Conservation (phyloP, 2,797 vertebrate genomes). For the Pseudotriccus pelzelni region DNA sequence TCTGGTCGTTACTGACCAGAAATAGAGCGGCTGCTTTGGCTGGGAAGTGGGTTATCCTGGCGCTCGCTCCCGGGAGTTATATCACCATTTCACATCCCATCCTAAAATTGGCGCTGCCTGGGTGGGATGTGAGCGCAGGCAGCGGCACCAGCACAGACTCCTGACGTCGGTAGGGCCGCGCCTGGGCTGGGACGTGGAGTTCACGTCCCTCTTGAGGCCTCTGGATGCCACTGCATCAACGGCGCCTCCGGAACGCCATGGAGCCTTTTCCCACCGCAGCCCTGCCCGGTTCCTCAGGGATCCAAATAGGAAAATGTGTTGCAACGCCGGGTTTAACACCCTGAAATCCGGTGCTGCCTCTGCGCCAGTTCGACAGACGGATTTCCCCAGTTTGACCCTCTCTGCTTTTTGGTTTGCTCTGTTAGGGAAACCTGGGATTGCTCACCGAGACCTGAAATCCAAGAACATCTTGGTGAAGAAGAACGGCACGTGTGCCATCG, state of each 20-base stretch:
- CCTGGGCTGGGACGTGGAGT: not conserved
- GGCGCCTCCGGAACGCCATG: accelerated
- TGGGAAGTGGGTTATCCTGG: not conserved
- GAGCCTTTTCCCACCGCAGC: not conserved
- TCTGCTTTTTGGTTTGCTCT: not conserved
- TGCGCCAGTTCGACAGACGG: not conserved
- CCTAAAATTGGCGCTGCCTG: not conserved
- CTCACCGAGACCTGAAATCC: conserved; percentile 96
- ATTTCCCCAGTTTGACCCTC: not conserved
- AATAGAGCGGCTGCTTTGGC: not conserved
- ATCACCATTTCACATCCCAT: not conserved
- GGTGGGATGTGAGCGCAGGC: not conserved
- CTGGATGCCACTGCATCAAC: conserved; percentile 13
- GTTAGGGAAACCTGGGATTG: conserved; percentile 96
- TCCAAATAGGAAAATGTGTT: not conserved
- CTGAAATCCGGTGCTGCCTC: not conserved
- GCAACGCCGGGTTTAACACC: not conserved
- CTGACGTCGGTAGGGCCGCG: not conserved
- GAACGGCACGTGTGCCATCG: conserved; percentile 94
- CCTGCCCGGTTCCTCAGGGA: not conserved
- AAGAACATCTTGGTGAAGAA: conserved; percentile 99
- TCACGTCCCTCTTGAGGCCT: conserved; percentile 52
- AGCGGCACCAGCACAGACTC: not conserved
- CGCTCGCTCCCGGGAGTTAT: not conserved
- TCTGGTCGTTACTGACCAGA: not conserved